These are phyloP conservation scores for Drosophila limbata DNA, from an alignment of 2,888 invertebrate genomes.

Conservation along the genomic window DNA sequence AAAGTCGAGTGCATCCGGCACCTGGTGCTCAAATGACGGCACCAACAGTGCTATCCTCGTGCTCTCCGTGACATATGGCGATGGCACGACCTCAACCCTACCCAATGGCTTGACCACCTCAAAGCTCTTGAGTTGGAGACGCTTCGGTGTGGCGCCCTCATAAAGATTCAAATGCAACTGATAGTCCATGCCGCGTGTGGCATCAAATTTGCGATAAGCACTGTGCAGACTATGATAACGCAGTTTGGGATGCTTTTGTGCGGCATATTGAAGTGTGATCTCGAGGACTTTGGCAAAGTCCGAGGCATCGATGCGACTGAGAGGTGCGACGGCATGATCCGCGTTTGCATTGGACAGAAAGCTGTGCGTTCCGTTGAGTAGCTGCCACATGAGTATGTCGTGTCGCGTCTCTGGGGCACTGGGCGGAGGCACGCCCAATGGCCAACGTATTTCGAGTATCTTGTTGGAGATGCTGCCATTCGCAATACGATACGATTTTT, in stretches of 20 bases:
- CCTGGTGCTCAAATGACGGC: slow-evolving; percentile 88
- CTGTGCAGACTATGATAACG: slow-evolving; percentile 88
- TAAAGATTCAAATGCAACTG: slow-evolving; percentile 89
- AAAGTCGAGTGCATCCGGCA: slow-evolving; percentile 88
- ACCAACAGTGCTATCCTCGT: slow-evolving; percentile 92
- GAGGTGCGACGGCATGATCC: slow-evolving; percentile 89
- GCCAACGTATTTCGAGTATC: slow-evolving; percentile 89
- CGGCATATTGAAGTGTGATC: slow-evolving; percentile 86
- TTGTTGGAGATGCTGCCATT: slow-evolving; percentile 86
- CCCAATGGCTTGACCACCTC: slow-evolving; percentile 94
- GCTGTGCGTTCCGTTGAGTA: slow-evolving; percentile 93
- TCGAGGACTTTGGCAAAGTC: slow-evolving; percentile 89
- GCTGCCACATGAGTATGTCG: slow-evolving; percentile 94
- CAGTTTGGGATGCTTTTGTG: slow-evolving; percentile 86
- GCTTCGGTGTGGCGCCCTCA: slow-evolving; percentile 78
- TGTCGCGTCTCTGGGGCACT: slow-evolving; percentile 90
- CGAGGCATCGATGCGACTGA: slow-evolving; percentile 88
- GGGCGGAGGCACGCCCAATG: slow-evolving; percentile 89
- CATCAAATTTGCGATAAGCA: slow-evolving; percentile 92
- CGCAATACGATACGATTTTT: slow-evolving; percentile 84
- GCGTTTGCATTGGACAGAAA: slow-evolving; percentile 94
- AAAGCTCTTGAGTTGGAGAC: slow-evolving; percentile 87
- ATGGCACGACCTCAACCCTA: slow-evolving; percentile 94
- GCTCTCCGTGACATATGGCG: slow-evolving; percentile 98
- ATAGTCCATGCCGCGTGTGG: slow-evolving; percentile 94